Percentiles rank a stretch among this genome's conserved stretches.
Conservation (phyloP, 1,140 invertebrate genomes). For the Cataglyphis hispanica region DNA sequence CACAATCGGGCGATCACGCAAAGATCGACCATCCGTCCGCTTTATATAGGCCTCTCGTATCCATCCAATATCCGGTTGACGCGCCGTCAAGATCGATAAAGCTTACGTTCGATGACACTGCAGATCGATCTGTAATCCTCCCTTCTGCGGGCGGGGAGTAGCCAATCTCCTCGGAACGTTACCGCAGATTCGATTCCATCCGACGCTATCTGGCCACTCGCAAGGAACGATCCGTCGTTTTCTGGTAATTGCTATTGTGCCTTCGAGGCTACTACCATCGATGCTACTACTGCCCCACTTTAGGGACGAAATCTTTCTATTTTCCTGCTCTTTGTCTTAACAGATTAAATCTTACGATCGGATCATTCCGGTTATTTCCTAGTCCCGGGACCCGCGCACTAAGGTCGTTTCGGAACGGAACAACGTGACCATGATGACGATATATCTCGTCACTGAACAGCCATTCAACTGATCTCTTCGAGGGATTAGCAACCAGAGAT, state of each 20-base stretch:
- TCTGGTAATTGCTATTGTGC: constrained; percentile 63
- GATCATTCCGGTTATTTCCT: constrained; percentile 46
- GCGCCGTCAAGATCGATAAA: constrained; percentile 57
- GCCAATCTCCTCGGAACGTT: constrained; percentile 53
- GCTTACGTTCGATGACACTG: constrained; percentile 55
- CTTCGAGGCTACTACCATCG: constrained; percentile 29
- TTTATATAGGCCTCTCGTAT: constrained; percentile 48
- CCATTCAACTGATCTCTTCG: constrained; percentile 13
- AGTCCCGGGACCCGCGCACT: constrained; percentile 13
- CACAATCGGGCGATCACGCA: constrained; percentile 32
- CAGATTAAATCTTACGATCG: constrained; percentile 58
- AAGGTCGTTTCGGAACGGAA: not conserved
- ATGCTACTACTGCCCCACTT: constrained; percentile 27
- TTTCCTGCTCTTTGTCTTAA: constrained; percentile 51
- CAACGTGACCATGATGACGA: constrained; percentile 1
- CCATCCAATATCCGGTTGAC: constrained; percentile 47
- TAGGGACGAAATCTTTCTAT: constrained; percentile 50
- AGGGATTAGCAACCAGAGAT: not conserved
- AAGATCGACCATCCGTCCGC: constrained; percentile 20
- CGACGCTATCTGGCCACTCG: constrained; percentile 51
- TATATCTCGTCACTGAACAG: constrained; percentile 42
- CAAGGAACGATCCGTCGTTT: constrained; percentile 55
- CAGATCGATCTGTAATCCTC: constrained; percentile 48
- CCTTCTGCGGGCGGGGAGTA: constrained; percentile 1
- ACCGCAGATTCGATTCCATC: constrained; percentile 62